Percentiles rank a stretch among this genome's conserved stretches.
Conservation (phyloP, 2,113 vertebrate species). For the Myotis brandtii region DNA sequence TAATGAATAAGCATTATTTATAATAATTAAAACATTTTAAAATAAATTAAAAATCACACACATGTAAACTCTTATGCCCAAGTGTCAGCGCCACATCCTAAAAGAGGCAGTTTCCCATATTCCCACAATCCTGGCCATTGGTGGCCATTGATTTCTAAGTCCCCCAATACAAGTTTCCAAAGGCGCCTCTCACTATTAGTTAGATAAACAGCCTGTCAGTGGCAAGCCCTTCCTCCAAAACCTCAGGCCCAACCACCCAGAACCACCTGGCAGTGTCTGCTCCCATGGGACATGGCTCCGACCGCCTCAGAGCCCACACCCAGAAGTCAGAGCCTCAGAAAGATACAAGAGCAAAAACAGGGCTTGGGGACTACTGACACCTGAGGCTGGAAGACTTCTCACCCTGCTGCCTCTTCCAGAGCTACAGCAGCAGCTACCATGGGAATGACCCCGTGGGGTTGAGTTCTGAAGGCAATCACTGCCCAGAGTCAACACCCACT, state of each 20-base stretch:
- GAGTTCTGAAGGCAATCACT: neutral
- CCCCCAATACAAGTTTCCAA: neutral
- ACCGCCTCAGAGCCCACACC: neutral
- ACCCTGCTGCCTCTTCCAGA: neutral
- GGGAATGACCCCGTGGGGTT: neutral
- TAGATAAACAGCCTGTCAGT: neutral
- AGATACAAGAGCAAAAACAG: neutral
- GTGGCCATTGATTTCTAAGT: neutral
- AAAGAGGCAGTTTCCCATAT: neutral
- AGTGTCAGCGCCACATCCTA: neutral
- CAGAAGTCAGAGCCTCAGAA: neutral
- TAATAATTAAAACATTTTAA: constrained; percentile 31
- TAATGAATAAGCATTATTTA: constrained; percentile 25
- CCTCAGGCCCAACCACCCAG: neutral
- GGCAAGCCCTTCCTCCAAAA: neutral
- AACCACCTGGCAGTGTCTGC: neutral
- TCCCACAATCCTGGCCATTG: neutral
- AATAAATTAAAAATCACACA: constrained; percentile 31
- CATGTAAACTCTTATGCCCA: neutral
- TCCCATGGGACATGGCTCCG: neutral
- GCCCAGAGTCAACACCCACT: neutral
- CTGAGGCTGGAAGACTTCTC: neutral
- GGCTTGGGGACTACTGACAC: neutral
- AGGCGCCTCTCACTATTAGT: neutral
- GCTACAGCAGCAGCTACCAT: neutral